A percentile compares a stretch with the other conserved stretches of the same genome.
Evolutionary conservation across 2,113 vertebrate species (phyloP).

Genomic region (Rhadina sibilatrix): DNA sequence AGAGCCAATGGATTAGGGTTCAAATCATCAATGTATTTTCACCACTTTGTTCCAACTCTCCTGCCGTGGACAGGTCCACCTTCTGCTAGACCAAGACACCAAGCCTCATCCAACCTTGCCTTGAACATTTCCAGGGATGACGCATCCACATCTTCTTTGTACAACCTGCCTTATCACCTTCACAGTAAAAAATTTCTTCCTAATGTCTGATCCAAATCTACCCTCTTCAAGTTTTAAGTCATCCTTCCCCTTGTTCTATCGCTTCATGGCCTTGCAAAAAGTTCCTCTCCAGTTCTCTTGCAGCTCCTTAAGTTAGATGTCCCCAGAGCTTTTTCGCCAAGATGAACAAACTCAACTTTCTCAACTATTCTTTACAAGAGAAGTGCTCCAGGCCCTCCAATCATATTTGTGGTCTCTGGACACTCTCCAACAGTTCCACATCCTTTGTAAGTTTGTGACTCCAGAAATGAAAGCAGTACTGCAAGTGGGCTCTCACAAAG

Average conservation of each 20-base stretch:
- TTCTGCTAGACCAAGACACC: neutral
- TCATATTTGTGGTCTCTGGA: neutral
- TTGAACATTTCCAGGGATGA: neutral
- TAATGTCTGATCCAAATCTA: neutral
- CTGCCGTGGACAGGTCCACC: neutral
- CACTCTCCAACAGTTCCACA: neutral
- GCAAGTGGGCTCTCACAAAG: neutral
- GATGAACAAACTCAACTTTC: neutral
- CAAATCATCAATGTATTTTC: neutral
- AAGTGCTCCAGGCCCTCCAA: neutral
- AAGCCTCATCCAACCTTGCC: neutral
- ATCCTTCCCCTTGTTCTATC: neutral
- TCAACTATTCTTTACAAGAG: neutral
- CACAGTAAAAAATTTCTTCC: neutral
- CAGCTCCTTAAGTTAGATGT: neutral
- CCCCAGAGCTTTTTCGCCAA: neutral
- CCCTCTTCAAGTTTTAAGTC: neutral
- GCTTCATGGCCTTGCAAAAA: neutral
- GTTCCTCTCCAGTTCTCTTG: neutral
- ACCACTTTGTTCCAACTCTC: neutral
- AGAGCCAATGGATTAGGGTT: neutral
- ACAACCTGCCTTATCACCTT: neutral
- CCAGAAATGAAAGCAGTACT: neutral
- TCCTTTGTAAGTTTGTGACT: neutral
- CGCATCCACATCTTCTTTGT: neutral